Conservation (phyloP, 2,888 invertebrate genomes). For the Tetanocera ferruginea region DNA sequence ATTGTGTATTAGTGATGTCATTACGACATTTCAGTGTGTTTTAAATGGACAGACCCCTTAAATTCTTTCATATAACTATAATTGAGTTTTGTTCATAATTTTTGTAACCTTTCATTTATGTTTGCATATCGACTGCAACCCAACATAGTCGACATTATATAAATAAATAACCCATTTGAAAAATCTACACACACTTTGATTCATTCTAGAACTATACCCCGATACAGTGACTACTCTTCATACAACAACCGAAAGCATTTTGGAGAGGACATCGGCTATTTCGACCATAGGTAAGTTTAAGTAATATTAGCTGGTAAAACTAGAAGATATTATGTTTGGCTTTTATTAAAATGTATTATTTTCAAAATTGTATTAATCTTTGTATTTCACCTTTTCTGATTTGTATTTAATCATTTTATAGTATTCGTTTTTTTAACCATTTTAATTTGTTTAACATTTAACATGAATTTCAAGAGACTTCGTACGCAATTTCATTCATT, state of each 20-base stretch:
- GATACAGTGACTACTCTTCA: conserved; percentile 63
- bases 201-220: conserved; percentile 55
- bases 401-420: conserved; percentile 29
- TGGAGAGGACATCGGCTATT: conserved; percentile 63
- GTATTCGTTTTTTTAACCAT: conserved; percentile 32
- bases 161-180: too few relatives aligned
- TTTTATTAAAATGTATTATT: conserved; percentile 41
- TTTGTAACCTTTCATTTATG: too few relatives aligned
- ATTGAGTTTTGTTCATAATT: too few relatives aligned
- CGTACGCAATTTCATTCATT: conserved; percentile 62
- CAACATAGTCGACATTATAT: too few relatives aligned
- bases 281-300: conserved; percentile 62
- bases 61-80: too few relatives aligned
- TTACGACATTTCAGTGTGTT: too few relatives aligned
- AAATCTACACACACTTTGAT: neutral
- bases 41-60: too few relatives aligned
- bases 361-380: conserved; percentile 45
- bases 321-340: conserved; percentile 47
- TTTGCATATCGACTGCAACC: too few relatives aligned
- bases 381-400: conserved; percentile 44
- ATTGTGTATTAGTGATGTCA: too few relatives aligned
- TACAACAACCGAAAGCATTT: conserved; percentile 61
- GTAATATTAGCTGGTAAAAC: conserved; percentile 2
- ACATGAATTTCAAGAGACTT: conserved; percentile 60
- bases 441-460: conserved; percentile 41